A percentile compares a stretch with the other conserved stretches of the same genome.
phyloP scores from a whole-genome alignment of 2,888 invertebrate genomes.

The Silvanus unidentatus region DNA sequence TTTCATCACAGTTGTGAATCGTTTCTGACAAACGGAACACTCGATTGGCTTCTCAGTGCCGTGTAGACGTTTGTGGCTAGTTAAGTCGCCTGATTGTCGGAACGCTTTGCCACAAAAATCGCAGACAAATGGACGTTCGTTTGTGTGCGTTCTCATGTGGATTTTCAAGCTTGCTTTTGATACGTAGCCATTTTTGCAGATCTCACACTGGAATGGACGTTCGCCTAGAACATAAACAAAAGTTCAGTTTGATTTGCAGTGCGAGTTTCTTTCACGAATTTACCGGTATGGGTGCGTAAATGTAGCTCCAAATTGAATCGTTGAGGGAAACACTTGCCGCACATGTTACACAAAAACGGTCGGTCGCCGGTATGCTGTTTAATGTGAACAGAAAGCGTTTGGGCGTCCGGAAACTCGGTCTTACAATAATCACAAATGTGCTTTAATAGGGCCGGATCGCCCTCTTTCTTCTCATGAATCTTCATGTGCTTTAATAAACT shows the following conservation, averaged over 20 bases:
- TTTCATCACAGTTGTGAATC: conserved; percentile 47
- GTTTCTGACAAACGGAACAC: conserved; percentile 44
- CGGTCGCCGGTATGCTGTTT: conserved; percentile 46
- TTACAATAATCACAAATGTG: conserved; percentile 48
- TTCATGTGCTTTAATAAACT: conserved; percentile 47
- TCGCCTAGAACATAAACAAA: conserved; percentile 41
- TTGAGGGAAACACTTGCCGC: conserved; percentile 46
- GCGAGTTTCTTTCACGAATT: neutral
- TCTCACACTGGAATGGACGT: conserved; percentile 44
- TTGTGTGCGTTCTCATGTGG: conserved; percentile 48
- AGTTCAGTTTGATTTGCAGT: neutral
- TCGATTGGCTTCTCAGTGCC: conserved; percentile 48
- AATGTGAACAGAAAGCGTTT: conserved; percentile 42
- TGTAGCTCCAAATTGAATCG: conserved; percentile 46
- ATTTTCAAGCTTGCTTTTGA: conserved; percentile 47
- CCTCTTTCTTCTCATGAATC: conserved; percentile 46
- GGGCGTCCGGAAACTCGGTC: conserved; percentile 43
- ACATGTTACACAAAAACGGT: conserved; percentile 45
- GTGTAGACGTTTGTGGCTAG: conserved; percentile 45
- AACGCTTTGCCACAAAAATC: conserved; percentile 48
- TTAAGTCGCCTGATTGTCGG: conserved; percentile 45
- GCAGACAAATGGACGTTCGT: conserved; percentile 46
- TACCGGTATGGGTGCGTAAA: conserved; percentile 45
- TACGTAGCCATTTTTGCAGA: conserved; percentile 46
- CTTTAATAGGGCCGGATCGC: conserved; percentile 44